Evolutionary conservation across 2,797 vertebrate species (phyloP).

Genomic region (Distichodus sexfasciatus): DNA sequence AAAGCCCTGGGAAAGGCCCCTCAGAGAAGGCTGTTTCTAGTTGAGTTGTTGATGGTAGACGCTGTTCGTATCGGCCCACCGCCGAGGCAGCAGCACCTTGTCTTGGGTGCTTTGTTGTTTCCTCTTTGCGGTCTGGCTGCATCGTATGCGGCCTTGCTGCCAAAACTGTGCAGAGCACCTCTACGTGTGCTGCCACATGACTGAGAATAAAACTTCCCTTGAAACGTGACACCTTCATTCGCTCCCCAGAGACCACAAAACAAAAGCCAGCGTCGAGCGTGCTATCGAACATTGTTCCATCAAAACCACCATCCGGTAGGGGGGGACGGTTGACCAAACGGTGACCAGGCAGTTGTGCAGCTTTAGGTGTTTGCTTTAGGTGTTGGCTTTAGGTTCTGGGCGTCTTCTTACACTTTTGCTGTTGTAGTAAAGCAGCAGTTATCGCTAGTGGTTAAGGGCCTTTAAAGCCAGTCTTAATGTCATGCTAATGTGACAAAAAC

Average conservation of each 20-base stretch:
- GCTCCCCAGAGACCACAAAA: constrained; percentile 32
- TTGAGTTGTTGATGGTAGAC: constrained; percentile 17
- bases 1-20: constrained; percentile 9
- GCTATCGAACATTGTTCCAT: background rate
- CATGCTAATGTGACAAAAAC: no score
- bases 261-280: constrained; percentile 1
- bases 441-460: no score
- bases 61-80: background rate
- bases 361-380: no score
- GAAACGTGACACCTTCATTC: constrained; percentile 28
- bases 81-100: constrained; percentile 23
- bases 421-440: no score
- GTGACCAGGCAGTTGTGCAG: background rate
- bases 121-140: constrained; percentile 57
- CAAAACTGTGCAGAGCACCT: constrained; percentile 18
- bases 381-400: no score
- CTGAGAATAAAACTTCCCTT: constrained; percentile 30
- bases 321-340: background rate
- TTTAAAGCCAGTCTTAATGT: no score
- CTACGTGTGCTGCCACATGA: constrained; percentile 3
- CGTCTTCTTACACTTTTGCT: no score
- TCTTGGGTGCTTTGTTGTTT: constrained; percentile 43
- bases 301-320: background rate
- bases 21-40: constrained; percentile 42
- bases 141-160: constrained; percentile 48